These are phyloP conservation scores for Lagenorhynchus albirostris DNA, from an alignment of 2,113 vertebrate species.

Conservation along the genomic window DNA sequence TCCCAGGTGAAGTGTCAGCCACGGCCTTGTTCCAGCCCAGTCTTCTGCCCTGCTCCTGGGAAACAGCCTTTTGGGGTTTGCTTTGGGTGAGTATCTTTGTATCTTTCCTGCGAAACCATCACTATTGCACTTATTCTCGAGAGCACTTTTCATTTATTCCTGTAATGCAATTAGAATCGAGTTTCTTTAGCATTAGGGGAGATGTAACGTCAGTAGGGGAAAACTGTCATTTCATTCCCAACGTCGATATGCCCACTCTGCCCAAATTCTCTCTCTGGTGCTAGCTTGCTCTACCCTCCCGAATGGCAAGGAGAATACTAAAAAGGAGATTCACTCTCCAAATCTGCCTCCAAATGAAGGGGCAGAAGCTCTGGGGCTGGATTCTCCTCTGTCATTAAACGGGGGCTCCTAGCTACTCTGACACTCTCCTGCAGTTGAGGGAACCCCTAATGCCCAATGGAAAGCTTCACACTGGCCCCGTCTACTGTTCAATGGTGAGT, in stretches of 20 bases:
- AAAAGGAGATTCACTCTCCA: not conserved
- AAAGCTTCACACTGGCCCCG: not conserved
- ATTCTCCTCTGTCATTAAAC: not conserved
- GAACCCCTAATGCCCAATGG: not conserved
- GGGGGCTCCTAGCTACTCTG: not conserved
- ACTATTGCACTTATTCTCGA: not conserved
- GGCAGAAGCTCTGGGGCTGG: not conserved
- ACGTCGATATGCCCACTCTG: not conserved
- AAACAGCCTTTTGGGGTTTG: not conserved
- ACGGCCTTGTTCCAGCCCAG: not conserved
- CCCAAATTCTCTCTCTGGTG: not conserved
- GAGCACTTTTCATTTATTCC: constrained; percentile 49
- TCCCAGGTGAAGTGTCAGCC: accelerated
- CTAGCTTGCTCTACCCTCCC: not conserved
- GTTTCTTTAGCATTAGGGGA: not conserved
- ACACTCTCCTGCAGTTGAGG: not conserved
- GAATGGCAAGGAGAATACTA: not conserved
- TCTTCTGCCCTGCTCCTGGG: not conserved
- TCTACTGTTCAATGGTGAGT: not conserved
- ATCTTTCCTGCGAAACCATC: not conserved
- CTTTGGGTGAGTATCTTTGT: not conserved
- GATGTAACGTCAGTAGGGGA: not conserved
- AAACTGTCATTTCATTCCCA: constrained; percentile 38
- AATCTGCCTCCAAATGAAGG: not conserved
- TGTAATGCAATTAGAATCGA: constrained; percentile 32